These are phyloP conservation scores for Asobara japonica DNA, from an alignment of 1,140 invertebrate genomes.

Conservation along the genomic window DNA sequence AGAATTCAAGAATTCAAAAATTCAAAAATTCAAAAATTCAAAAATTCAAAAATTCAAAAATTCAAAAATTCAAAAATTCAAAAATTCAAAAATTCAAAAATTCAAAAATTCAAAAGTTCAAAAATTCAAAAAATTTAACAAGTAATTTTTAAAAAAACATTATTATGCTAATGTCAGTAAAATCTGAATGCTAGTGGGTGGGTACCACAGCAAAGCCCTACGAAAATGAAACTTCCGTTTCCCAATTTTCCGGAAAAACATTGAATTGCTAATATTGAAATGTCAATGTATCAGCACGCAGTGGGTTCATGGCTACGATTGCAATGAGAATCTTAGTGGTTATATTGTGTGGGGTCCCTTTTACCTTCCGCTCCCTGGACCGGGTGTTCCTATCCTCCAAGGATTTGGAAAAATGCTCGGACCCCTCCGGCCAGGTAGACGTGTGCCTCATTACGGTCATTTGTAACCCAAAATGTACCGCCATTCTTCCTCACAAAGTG, in stretches of 20 bases:
- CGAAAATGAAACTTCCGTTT: neutral
- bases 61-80: too few relatives aligned
- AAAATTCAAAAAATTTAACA: too few relatives aligned
- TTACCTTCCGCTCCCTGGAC: constrained; percentile 2
- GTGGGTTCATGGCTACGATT: constrained; percentile 40
- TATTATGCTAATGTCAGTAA: neutral
- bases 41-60: too few relatives aligned
- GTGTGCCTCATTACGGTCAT: neutral
- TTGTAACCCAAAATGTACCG: neutral
- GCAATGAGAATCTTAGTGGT: constrained; percentile 44
- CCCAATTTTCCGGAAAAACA: neutral
- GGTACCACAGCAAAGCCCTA: neutral
- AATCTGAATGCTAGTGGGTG: neutral
- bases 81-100: too few relatives aligned
- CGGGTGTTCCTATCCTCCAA: constrained; percentile 15
- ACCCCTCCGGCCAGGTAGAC: neutral
- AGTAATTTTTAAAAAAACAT: neutral
- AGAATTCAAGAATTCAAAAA: too few relatives aligned
- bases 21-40: too few relatives aligned
- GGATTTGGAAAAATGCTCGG: constrained; percentile 17
- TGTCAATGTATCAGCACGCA: constrained; percentile 38
- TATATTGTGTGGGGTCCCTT: constrained; percentile 24
- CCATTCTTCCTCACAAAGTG: neutral
- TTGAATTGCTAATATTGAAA: constrained; percentile 12
- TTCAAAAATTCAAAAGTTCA: too few relatives aligned